Evolutionary conservation across 53 echinoderm and acorn worm genomes (phyloP), one percentile per base, ranked within the genome.

Genomic region (Echinarachnius parma): DNA sequence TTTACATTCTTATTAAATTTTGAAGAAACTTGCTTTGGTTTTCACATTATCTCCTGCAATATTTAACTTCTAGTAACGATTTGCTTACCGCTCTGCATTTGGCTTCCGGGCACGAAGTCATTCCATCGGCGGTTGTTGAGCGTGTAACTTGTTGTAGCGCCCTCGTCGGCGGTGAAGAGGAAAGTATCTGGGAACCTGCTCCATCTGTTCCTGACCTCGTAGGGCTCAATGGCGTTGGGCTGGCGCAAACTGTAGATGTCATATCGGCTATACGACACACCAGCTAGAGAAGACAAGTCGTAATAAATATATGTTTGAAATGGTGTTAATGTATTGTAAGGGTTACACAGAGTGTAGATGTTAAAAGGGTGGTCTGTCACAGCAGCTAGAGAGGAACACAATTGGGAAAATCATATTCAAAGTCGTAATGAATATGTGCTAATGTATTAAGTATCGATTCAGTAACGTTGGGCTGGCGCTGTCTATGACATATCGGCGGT

Each of bases 141-240:
- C 13, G 22, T 15, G 74, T 72, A 72, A 21, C 15, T 5, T 13
- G 45, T 72, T 39, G 37, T 56, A 26, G 74, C 74, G 34, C 74
- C 74, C 74, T 72, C 56, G 56, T 72, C 74, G 57, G 74, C 74
- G 2, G 74, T 72, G 19, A 72, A 36, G 74, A 72, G 56, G 42
- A 15, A 72, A 1, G 56, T 35, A 5, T 34, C 68, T 7, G 21
- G 32, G 3, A 15, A 8, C 18, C 14, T 44, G 1, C 26, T 10
- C 20, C 20, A 19, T 10, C 20, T 5, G 42, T 13, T 56, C 22
- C 31, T 34, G 14, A 50, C 20, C 19, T 39, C 74, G 24, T 56
- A 72, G 3, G 74, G 28, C n/a, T 37, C 74, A 25, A 72, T 72
- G 42, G 74, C 74, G 36, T 26, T 46, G 2, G 74, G 56, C 57